Conservation (phyloP, 2,113 vertebrate species). For the Gopherus evgoodei region DNA sequence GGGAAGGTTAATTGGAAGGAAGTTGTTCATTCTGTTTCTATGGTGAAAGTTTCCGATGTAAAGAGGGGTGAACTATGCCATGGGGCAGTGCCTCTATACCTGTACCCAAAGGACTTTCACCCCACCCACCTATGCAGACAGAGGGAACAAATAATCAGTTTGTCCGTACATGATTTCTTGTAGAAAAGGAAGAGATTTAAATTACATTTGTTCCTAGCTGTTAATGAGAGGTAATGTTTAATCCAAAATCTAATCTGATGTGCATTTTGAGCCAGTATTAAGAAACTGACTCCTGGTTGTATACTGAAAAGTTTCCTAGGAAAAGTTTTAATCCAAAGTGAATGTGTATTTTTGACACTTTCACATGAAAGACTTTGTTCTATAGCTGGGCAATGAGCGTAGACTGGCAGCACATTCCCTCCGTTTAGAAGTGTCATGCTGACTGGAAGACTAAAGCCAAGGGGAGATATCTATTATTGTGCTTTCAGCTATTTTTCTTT, state of each 20-base stretch:
- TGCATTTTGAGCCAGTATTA: background rate
- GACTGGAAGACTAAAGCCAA: rapidly evolving
- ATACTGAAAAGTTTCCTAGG: background rate
- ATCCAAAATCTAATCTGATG: background rate
- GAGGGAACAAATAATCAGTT: too few species aligned
- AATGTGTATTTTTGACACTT: rapidly evolving
- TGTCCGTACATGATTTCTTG: too few species aligned
- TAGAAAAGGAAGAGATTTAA: slow-evolving; percentile 11
- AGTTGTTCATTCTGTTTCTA: background rate
- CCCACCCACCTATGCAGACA: too few species aligned
- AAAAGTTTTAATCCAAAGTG: background rate
- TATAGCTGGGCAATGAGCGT: background rate
- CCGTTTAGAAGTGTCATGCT: background rate
- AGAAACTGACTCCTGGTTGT: background rate
- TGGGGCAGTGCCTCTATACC: too few species aligned
- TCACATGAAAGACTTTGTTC: rapidly evolving
- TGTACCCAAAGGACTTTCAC: too few species aligned
- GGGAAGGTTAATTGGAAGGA: rapidly evolving
- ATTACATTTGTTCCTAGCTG: background rate
- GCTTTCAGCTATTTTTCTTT: background rate
- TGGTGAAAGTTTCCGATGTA: background rate
- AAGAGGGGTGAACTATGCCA: too few species aligned
- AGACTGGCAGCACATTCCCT: background rate
- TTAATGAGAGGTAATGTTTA: background rate
- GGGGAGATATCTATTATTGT: background rate